Conservation (phyloP, 1,140 invertebrate genomes). For the Drosophila saltans region DNA sequence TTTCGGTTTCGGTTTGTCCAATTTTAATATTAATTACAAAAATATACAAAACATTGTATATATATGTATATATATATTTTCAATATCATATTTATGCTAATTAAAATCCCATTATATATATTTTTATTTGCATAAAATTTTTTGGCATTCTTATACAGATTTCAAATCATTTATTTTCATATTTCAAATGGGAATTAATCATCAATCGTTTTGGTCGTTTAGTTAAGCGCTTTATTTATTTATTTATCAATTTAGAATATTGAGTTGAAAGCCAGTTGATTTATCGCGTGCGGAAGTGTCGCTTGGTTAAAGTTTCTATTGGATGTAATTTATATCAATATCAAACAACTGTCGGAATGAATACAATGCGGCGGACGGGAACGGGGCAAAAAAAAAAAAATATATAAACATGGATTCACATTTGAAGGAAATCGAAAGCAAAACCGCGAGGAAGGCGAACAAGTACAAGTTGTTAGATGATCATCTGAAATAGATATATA, state of each 20-base stretch:
- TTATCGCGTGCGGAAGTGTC: constrained; percentile 6
- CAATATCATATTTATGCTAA: constrained; percentile 1
- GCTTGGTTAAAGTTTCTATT: constrained; percentile 10
- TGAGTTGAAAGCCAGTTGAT: neutral
- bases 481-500: too few species aligned
- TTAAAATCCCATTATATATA: neutral
- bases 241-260: constrained; percentile 11
- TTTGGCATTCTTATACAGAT: neutral
- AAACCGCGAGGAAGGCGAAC: neutral
- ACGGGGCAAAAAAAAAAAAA: neutral
- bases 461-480: neutral
- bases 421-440: neutral
- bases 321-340: constrained; percentile 12
- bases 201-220: neutral
- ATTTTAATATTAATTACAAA: too few species aligned
- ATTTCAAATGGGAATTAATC: neutral
- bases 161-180: neutral
- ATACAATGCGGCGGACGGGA: neutral
- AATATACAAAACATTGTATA: too few species aligned
- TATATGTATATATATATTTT: neutral
- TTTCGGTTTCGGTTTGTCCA: too few species aligned
- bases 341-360: constrained; percentile 1
- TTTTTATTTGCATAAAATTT: constrained; percentile 4
- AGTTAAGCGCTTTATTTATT: constrained; percentile 9
- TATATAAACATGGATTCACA: neutral